phyloP scores from a whole-genome alignment of 2,797 vertebrate genomes.

The Micrastur ruficollis region DNA sequence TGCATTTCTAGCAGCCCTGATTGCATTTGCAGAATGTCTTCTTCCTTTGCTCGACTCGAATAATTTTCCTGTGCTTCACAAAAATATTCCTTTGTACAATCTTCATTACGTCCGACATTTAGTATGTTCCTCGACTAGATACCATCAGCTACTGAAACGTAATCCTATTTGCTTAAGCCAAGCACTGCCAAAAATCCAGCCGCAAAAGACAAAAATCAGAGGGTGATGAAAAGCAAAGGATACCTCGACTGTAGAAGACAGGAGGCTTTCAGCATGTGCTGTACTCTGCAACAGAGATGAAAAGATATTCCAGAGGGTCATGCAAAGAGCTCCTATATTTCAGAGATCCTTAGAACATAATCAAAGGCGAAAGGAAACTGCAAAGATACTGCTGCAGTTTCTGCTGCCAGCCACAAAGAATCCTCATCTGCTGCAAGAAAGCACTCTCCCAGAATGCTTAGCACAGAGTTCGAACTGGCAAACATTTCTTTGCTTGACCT shows the following conservation, averaged over 20 bases:
- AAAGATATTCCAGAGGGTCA: constrained; percentile 45
- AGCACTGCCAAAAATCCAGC: constrained; percentile 69
- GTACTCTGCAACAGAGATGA: constrained; percentile 8
- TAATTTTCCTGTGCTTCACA: constrained; percentile 35
- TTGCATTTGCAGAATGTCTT: constrained; percentile 69
- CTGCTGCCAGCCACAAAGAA: constrained; percentile 78
- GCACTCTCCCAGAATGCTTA: constrained; percentile 75
- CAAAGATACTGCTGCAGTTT: constrained; percentile 74
- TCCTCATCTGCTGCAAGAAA: constrained; percentile 74
- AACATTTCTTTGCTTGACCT: constrained; percentile 76
- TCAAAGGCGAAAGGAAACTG: constrained; percentile 70
- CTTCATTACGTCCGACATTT: constrained; percentile 63
- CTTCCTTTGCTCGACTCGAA: constrained; percentile 62
- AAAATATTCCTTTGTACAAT: constrained; percentile 41
- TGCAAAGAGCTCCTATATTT: constrained; percentile 48
- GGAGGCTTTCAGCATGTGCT: constrained; percentile 28
- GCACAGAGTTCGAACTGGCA: constrained; percentile 69
- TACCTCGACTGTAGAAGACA: constrained; percentile 12
- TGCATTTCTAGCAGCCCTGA: constrained; percentile 73
- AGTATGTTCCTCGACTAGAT: constrained; percentile 52
- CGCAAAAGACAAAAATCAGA: constrained; percentile 59
- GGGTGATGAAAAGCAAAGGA: constrained; percentile 59
- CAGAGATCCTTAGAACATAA: constrained; percentile 69
- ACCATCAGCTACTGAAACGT: constrained; percentile 61
- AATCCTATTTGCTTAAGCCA: constrained; percentile 64